phyloP scores from a whole-genome alignment of 2,888 invertebrate genomes.

The Lobophora halterata region DNA sequence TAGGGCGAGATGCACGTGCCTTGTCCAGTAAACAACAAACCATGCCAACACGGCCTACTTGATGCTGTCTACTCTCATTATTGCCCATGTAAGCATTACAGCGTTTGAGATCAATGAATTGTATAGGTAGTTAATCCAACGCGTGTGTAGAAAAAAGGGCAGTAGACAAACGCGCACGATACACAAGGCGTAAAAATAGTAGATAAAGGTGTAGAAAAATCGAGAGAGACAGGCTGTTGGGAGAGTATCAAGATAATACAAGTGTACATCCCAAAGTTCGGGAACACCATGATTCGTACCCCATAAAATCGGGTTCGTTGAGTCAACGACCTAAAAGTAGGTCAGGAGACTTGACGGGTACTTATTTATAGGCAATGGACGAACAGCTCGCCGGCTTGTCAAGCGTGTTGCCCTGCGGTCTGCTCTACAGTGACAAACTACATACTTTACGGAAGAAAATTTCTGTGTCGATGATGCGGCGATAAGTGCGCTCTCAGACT shows the following conservation, averaged over 20 bases:
- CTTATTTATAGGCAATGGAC: conserved; percentile 47
- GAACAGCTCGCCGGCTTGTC: conserved; percentile 44
- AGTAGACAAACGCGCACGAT: too few species aligned
- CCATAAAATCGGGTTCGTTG: conserved; percentile 40
- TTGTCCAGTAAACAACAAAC: conserved; percentile 29
- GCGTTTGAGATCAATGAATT: too few species aligned
- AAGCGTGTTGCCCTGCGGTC: conserved; percentile 28
- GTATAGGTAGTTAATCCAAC: conserved; percentile 8
- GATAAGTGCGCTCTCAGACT: too few species aligned
- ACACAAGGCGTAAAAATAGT: too few species aligned
- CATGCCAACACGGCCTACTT: conserved; percentile 16
- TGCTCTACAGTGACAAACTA: conserved; percentile 13
- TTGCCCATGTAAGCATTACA: background rate
- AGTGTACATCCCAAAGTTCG: conserved; percentile 17
- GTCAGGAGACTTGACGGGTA: conserved; percentile 49
- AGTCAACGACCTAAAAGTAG: conserved; percentile 52
- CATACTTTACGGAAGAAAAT: too few species aligned
- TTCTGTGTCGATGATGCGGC: too few species aligned
- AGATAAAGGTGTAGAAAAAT: conserved; percentile 3
- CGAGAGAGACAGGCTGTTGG: conserved; percentile 8
- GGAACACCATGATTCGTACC: conserved; percentile 34
- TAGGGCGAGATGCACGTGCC: conserved; percentile 42
- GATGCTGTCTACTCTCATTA: conserved; percentile 2
- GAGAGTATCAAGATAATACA: conserved; percentile 10
- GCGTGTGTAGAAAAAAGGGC: conserved; percentile 3